These are phyloP conservation scores for Piscicola geometra DNA, from an alignment of 2,888 invertebrate genomes.

Conservation along the genomic window DNA sequence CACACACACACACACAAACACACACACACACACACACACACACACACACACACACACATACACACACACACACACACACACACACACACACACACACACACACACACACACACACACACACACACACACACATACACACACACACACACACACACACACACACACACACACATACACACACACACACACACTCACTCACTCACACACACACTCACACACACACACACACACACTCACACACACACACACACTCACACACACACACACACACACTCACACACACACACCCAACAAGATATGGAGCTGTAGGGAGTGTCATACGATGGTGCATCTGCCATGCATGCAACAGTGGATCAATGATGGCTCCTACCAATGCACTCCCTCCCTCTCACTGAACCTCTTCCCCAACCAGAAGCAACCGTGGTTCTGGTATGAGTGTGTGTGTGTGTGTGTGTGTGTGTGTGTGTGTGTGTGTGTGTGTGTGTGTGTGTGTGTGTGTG, in stretches of 20 bases:
- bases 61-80: constrained; percentile 14
- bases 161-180: constrained; percentile 18
- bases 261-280: constrained; percentile 17
- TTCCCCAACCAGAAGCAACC: constrained; percentile 47
- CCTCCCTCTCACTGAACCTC: constrained; percentile 48
- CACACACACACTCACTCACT: constrained; percentile 4
- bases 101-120: constrained; percentile 26
- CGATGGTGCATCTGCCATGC: constrained; percentile 79
- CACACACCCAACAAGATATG: constrained; percentile 64
- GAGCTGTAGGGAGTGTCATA: constrained; percentile 77
- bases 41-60: constrained; percentile 9
- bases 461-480: no score
- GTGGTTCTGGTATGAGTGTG: constrained; percentile 53
- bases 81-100: constrained; percentile 16
- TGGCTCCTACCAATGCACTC: constrained; percentile 59
- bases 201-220: constrained; percentile 12
- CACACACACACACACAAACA: constrained; percentile 22
- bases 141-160: constrained; percentile 23
- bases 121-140: constrained; percentile 14
- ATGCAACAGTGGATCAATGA: constrained; percentile 89
- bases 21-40: constrained; percentile 13
- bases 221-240: constrained; percentile 21
- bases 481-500: no score
- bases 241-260: constrained; percentile 19
- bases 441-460: no score